Conservation (phyloP, 2,113 vertebrate species). For the Sterna hirundo region DNA sequence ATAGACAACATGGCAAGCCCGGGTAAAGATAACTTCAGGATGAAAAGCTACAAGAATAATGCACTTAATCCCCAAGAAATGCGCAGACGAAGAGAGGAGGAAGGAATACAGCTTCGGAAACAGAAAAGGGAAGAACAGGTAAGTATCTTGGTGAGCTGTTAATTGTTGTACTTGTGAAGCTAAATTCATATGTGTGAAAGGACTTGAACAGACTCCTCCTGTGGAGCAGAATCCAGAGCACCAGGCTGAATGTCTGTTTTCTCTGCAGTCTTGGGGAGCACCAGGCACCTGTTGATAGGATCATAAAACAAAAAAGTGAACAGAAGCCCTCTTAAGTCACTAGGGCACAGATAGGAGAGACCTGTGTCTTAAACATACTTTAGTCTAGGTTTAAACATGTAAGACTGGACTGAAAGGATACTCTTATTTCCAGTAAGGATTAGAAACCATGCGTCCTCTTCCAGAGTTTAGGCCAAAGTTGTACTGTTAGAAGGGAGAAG, state of each 20-base stretch:
- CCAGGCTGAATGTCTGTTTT: background rate
- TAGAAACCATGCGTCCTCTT: background rate
- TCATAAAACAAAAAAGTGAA: background rate
- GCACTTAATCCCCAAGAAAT: conserved; percentile 93
- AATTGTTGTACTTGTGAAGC: background rate
- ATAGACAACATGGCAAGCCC: conserved; percentile 87
- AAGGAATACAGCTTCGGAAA: conserved; percentile 92
- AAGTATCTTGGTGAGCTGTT: background rate
- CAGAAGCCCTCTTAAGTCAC: background rate
- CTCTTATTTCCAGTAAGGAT: background rate
- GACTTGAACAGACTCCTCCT: background rate
- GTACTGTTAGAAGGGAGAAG: background rate
- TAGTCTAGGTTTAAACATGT: background rate
- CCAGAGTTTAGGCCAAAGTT: background rate
- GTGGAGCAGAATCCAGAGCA: background rate
- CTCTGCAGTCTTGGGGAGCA: background rate
- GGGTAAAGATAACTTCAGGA: conserved; percentile 87
- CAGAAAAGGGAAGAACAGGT: conserved; percentile 95
- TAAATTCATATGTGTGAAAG: background rate
- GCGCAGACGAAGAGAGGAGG: conserved; percentile 90
- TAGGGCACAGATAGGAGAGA: background rate
- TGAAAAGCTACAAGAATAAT: conserved; percentile 96
- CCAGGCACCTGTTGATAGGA: background rate
- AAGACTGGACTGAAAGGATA: background rate
- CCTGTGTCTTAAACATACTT: background rate